Percentiles rank a stretch among this genome's conserved stretches.
phyloP scores from a whole-genome alignment of 2,113 vertebrate species.

The Phylloscopus trochilus region DNA sequence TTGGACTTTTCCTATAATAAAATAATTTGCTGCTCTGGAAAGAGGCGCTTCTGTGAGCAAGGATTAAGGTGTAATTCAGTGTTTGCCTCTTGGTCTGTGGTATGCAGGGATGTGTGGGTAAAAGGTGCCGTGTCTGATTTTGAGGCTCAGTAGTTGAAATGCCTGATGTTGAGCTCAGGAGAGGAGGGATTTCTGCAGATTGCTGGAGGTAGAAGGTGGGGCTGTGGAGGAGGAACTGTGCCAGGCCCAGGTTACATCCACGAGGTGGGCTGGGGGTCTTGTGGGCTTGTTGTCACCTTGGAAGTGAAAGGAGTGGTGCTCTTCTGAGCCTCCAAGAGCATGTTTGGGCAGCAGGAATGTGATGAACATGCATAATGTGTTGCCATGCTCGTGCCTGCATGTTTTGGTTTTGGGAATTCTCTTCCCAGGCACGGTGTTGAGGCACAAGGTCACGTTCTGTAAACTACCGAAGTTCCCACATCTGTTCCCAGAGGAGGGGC shows the following conservation, averaged over 20 bases:
- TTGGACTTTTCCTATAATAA: background rate
- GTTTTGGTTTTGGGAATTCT: too few relatives aligned
- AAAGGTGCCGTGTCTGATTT: background rate
- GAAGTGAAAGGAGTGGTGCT: background rate
- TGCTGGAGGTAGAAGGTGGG: background rate
- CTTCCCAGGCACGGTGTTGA: too few relatives aligned
- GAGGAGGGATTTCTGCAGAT: background rate
- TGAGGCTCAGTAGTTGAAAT: background rate
- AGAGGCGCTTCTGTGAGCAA: background rate
- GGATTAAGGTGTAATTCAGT: background rate
- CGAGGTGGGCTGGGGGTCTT: background rate
- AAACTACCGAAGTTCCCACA: too few relatives aligned
- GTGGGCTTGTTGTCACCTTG: background rate
- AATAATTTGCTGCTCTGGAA: background rate
- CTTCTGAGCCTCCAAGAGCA: background rate
- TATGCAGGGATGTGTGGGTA: background rate
- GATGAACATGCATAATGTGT: background rate
- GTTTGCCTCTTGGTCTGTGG: background rate
- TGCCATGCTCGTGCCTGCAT: too few relatives aligned
- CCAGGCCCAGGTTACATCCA: background rate
- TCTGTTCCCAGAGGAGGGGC: too few relatives aligned
- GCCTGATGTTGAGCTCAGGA: background rate
- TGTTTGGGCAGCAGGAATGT: accelerated
- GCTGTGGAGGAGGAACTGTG: background rate
- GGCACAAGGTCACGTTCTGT: too few relatives aligned